phyloP scores from a whole-genome alignment of 1,140 invertebrate genomes.

The Aphidius ervi region DNA sequence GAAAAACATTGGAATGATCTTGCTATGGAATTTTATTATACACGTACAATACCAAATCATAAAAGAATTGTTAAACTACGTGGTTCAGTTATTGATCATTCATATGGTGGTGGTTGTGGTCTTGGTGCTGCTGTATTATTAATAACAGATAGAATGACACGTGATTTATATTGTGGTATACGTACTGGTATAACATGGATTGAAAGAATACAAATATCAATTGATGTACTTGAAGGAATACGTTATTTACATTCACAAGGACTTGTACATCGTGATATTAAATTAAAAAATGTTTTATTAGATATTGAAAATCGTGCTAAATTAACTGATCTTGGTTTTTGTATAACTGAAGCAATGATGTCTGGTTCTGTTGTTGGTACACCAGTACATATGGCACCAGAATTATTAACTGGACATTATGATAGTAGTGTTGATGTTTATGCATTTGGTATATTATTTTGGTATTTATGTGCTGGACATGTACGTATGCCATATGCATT shows the following conservation, averaged over 20 bases:
- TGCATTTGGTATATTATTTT: conserved; percentile 88
- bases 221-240: conserved; percentile 82
- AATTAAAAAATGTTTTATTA: conserved; percentile 84
- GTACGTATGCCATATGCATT: conserved; percentile 76
- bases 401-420: conserved; percentile 77
- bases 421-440: conserved; percentile 86
- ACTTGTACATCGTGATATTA: conserved; percentile 85
- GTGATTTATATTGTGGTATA: conserved; percentile 80
- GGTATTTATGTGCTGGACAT: conserved; percentile 85
- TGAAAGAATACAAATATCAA: conserved; percentile 67
- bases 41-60: conserved; percentile 79
- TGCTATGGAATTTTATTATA: conserved; percentile 89
- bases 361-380: conserved; percentile 83
- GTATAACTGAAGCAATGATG: conserved; percentile 88
- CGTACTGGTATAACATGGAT: conserved; percentile 68
- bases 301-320: conserved; percentile 74
- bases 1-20: conserved; percentile 89
- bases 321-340: conserved; percentile 87
- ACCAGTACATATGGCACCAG: conserved; percentile 90
- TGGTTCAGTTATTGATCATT: conserved; percentile 81
- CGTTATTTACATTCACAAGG: conserved; percentile 85
- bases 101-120: conserved; percentile 60
- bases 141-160: conserved; percentile 68
- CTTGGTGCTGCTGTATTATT: conserved; percentile 73
- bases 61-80: conserved; percentile 75